Percentiles rank a stretch among this genome's conserved stretches.
phyloP scores from a whole-genome alignment of 2,888 invertebrate genomes.

The Rhingia rostrata region DNA sequence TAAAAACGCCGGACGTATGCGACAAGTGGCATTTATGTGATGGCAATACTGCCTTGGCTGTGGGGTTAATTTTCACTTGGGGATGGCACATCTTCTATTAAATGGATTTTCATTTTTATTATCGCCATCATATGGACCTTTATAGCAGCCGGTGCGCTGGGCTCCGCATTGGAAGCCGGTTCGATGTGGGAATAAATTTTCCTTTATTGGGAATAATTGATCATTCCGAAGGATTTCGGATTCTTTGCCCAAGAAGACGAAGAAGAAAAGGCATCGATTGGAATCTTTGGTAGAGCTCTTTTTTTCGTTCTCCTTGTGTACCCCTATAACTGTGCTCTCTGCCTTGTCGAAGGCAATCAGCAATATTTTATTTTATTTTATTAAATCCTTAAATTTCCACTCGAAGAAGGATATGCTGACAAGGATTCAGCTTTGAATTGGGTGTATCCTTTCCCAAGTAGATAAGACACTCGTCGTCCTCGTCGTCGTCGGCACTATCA shows the following conservation, averaged over 20 bases:
- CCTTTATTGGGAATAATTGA: slow-evolving; percentile 74
- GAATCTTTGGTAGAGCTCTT: slow-evolving; percentile 55
- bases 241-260: slow-evolving; percentile 12
- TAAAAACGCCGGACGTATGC: slow-evolving; percentile 69
- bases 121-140: slow-evolving; percentile 71
- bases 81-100: slow-evolving; percentile 66
- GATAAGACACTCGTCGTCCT: slow-evolving; percentile 60
- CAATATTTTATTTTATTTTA: slow-evolving; percentile 74
- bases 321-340: background rate
- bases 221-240: slow-evolving; percentile 68
- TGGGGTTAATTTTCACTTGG: slow-evolving; percentile 69
- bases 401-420: slow-evolving; percentile 69
- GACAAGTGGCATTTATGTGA: slow-evolving; percentile 73
- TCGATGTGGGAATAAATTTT: slow-evolving; percentile 72
- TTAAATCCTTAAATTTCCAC: slow-evolving; percentile 74
- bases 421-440: slow-evolving; percentile 32
- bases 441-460: slow-evolving; percentile 44
- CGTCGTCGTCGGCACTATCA: slow-evolving; percentile 62
- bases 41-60: background rate
- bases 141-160: slow-evolving; percentile 69
- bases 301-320: background rate
- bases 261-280: slow-evolving; percentile 50
- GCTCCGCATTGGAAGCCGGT: slow-evolving; percentile 43
- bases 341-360: slow-evolving; percentile 63
- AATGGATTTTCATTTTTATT: slow-evolving; percentile 74